A percentile compares a stretch with the other conserved stretches of the same genome.
phyloP scores from a whole-genome alignment of 2,888 invertebrate genomes.

The Drosophila peninsularis region DNA sequence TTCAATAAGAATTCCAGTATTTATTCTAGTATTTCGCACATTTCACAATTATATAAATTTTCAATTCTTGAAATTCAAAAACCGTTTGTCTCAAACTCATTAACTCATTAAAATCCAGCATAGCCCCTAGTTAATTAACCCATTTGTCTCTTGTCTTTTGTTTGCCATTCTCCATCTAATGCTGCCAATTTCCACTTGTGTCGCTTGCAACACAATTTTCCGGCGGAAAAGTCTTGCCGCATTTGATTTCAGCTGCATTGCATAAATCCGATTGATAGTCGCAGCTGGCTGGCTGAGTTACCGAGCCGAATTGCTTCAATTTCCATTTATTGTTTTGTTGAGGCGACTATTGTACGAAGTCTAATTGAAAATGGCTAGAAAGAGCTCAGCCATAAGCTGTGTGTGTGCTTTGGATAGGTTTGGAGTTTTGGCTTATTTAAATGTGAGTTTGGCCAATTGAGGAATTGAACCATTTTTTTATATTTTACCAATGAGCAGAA shows the following conservation, averaged over 20 bases:
- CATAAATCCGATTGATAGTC: conserved; percentile 21
- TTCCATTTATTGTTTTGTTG: conserved; percentile 19
- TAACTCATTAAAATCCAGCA: background rate
- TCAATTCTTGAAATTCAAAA: background rate
- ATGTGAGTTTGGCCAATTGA: no score
- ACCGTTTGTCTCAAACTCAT: background rate
- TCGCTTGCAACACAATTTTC: conserved; percentile 12
- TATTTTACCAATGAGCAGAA: no score
- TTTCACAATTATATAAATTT: background rate
- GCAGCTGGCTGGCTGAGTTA: background rate
- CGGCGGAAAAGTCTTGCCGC: conserved; percentile 1
- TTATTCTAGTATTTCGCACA: background rate
- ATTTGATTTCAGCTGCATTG: conserved; percentile 1
- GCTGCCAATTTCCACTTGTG: conserved; percentile 7
- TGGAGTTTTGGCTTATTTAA: background rate
- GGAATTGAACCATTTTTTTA: no score
- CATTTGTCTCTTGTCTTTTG: background rate
- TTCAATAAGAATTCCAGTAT: background rate
- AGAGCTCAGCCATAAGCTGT: background rate
- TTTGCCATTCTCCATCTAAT: background rate
- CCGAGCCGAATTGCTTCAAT: conserved; percentile 1
- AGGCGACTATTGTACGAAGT: conserved; percentile 20
- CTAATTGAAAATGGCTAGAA: conserved; percentile 32
- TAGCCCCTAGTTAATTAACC: background rate
- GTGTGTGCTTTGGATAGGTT: background rate